Base-by-base conservation (phyloP, 2,888 invertebrate genomes). In the Salpingus planirostris region DNA sequence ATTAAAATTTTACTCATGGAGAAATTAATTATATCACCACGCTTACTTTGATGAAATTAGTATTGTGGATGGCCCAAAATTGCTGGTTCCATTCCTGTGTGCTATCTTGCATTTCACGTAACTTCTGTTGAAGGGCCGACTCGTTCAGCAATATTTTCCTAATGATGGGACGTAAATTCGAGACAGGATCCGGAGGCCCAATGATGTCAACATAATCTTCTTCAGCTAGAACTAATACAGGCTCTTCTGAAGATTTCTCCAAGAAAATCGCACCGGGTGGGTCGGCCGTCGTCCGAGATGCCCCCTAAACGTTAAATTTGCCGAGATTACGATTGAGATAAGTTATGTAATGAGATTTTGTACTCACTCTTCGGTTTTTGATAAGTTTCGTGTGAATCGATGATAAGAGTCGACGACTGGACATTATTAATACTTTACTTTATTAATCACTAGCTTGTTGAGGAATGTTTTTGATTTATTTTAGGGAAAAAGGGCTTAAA, bases 21-120 rank as follows among this genome's bases (percentile, higher is more conserved):
- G n/a, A 18, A 18, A 8, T 18, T 18, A 8, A 18, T 18, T 18
- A 18, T 8, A 18, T 8, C 18, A 5, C 5, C 5, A 6, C 5
- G 5, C 18, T 18, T 63, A 81, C 82, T 61, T 79, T 70, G 52
- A 76, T 73, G 63, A 89, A 91, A 33, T 71, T 74, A 13, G 71
- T 71, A 55, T 91, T 91, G 50, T 91, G 90, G 39, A 71, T 69
- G 1, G 71, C 68, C 91, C 91, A 91, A 65, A 90, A 91, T 21
- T 71, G 67, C 43, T 89, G 80, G 61, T 90, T 89, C 89, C 89
- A 91, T 33, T 72, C 66, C 50, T 87, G 85, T 0, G 83, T 80
- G 38, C 78, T 76, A 42, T 73, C 67, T 51, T 81, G 74, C 43
- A 74, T 60, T 44, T 74, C 59, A 38, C 89, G 69, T 47, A 81